Evolutionary conservation across 35 echinoderm and acorn worm genomes (phyloP), one percentile per base, ranked within the genome.

Genomic region (Lytechinus variegatus): DNA sequence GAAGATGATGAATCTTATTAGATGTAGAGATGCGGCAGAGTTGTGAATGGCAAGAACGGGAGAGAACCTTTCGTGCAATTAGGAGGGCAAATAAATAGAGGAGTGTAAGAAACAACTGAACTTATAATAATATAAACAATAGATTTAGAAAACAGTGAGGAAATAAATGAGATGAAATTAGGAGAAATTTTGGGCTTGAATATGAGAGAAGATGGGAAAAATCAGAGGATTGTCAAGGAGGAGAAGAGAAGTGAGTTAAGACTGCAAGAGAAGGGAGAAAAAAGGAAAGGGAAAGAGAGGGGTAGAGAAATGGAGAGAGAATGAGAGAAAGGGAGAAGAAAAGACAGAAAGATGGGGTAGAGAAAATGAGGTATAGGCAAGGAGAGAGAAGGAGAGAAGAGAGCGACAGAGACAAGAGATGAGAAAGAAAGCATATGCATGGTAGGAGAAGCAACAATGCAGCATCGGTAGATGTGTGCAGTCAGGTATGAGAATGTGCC

Each of bases 401-500:
- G 87, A 44, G 33, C 33, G 33, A 44, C 33, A 51, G 44, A 88
- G 44, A 90, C 5, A 28, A 90, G 88, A 53, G 87, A 89, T 71
- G 61, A 16, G 61, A 79, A 79, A 24, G 21, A 79, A 79, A 79
- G 66, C 66, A 24, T 79, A 79, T 79, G 66, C 66, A 79, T 79
- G 66, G 52, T 52, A 33, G 29, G 88, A 54, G 52, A 54, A 90
- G 88, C 88, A 90, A 90, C 88, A 90, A 90, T 90, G 88, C 88
- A 90, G 10, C 88, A 90, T 52, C 29, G 28, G 52, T 52, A 90
- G 88, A 90, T 21, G 88, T 90, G 88, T 90, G 28, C 92, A 93
- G 92, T 93, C 53, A 93, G 28, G 92, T 93, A 57, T 93, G 53
- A 93, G 53, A 93, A 93, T 54, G 54, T 93, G n/a, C 55, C 92